phyloP scores from a whole-genome alignment of 2,113 vertebrate genomes.

The Mastomys natalensis region DNA sequence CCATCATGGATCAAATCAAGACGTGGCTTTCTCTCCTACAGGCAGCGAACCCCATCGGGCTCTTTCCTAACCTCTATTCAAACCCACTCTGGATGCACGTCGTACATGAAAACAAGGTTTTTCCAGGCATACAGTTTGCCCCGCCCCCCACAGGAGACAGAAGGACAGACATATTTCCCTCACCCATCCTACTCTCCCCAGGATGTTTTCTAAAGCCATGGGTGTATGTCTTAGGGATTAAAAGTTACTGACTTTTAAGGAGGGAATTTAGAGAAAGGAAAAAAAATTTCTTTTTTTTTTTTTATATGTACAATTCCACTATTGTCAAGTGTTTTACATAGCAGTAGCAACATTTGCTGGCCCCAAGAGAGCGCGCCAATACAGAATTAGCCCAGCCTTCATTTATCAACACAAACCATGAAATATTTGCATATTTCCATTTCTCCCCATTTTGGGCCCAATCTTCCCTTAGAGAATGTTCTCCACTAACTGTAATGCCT shows the following conservation, averaged over 20 bases:
- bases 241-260: conserved; percentile 17
- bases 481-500: conserved; percentile 39
- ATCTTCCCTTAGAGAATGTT: background rate
- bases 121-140: conserved; percentile 58
- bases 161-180: background rate
- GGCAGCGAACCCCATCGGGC: conserved; percentile 44
- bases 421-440: background rate
- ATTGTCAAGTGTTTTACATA: conserved; percentile 3
- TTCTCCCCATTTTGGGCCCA: background rate
- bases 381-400: conserved; percentile 34
- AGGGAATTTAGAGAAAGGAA: conserved; percentile 26
- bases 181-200: background rate
- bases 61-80: conserved; percentile 60
- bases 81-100: background rate
- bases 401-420: conserved; percentile 43
- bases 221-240: background rate
- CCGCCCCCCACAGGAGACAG: background rate
- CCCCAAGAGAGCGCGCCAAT: background rate
- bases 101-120: conserved; percentile 45
- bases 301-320: background rate
- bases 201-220: conserved; percentile 34
- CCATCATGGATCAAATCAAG: conserved; percentile 57
- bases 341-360: conserved; percentile 11
- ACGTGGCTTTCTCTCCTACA: conserved; percentile 29
- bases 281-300: background rate